Evolutionary conservation across 2,888 invertebrate species (phyloP), one percentile per base, ranked within the genome.

Genomic region (Lasius fuliginosus): DNA sequence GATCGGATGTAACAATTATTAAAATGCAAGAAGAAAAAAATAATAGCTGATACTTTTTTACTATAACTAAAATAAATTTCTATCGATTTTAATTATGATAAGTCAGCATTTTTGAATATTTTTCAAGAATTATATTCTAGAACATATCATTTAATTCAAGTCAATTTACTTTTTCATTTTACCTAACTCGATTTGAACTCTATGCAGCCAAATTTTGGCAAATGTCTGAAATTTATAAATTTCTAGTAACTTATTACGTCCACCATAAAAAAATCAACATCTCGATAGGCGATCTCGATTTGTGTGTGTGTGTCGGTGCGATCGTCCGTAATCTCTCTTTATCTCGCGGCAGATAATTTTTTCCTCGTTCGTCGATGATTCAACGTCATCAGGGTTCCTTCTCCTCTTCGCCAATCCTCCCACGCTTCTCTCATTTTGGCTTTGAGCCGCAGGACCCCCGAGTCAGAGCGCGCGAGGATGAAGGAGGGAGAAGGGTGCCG

Each of bases 321-420:
- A 40, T 46, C 36, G 68, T 77, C 82, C 73, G 46, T 49, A 75
- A 82, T 82, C 77, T 73, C 23, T 23, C 23, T 46, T 4, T 5
- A 36, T 46, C 56, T 79, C n/a, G 42, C 46, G 6, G 64, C 58
- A 18, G 15, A 77, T 68, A 60, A 81, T 62, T 81, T 73, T 60
- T 73, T 49, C 40, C 60, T 81, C 71, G 18, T 71, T 33, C 60
- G 12, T 33, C 33, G 79, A 81, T 73, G 79, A 81, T 18, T 81
- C 79, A 79, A 79, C 79, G 79, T 79, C 79, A 85, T 86, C 77
- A 60, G 62, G 81, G 5, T 87, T 79, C 77, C 73, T n/a, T 53
- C 15, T 3, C 53, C 53, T 53, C 53, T 53, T 53, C 53, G n/a
- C 53, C 81, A 81, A 58, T 71, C 68, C 56, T 74, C 56, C 56